phyloP scores from a whole-genome alignment of 2,888 invertebrate genomes.

The Eucriotettix oculatus region DNA sequence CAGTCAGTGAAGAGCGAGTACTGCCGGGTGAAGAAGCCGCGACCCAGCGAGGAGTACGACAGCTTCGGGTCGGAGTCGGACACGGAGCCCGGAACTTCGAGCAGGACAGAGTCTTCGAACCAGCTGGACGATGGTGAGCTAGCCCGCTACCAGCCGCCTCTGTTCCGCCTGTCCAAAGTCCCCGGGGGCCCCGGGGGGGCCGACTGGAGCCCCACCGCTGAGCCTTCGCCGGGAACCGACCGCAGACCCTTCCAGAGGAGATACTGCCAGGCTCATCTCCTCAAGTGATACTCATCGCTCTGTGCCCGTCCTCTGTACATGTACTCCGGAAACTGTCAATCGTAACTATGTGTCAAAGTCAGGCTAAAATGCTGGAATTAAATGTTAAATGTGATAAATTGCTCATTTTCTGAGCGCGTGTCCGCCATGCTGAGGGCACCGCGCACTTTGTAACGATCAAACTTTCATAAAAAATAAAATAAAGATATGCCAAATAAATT shows the following conservation, averaged over 20 bases:
- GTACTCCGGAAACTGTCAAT: no score
- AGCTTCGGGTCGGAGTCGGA: conserved; percentile 15
- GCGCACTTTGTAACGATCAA: no score
- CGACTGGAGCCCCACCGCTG: conserved; percentile 14
- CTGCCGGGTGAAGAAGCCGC: conserved; percentile 9
- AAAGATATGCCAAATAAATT: no score
- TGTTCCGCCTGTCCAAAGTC: conserved; percentile 3
- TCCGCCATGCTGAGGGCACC: no score
- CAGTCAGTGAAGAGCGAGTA: conserved; percentile 11
- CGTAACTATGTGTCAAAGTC: no score
- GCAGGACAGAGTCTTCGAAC: conserved; percentile 15
- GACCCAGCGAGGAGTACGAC: conserved; percentile 12
- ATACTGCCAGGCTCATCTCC: conserved; percentile 10
- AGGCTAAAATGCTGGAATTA: no score
- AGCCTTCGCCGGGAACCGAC: conserved; percentile 10
- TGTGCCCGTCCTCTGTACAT: no score
- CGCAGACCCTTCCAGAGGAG: conserved; percentile 8
- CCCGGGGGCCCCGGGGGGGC: conserved; percentile 4
- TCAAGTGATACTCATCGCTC: conserved; percentile 10
- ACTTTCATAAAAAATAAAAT: no score
- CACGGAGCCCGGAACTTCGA: conserved; percentile 15
- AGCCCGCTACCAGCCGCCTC: conserved; percentile 4
- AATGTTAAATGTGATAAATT: no score
- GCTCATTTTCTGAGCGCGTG: no score
- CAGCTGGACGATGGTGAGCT: conserved; percentile 12